Conservation (phyloP, 2,888 invertebrate species). For the Drosophila lacicola region DNA sequence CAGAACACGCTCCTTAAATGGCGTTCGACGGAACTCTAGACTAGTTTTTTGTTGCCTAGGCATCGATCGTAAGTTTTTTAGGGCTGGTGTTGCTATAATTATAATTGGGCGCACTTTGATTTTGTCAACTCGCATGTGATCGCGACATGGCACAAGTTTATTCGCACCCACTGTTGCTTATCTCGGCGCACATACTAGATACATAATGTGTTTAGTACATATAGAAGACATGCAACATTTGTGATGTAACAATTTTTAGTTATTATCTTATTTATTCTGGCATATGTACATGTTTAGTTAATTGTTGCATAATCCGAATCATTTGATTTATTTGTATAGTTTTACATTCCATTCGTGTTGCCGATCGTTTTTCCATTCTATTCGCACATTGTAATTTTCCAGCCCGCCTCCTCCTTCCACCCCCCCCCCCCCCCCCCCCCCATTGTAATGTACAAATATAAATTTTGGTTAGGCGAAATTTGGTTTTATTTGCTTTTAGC, state of each 20-base stretch:
- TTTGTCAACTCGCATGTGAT: constrained; percentile 32
- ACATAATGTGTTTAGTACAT: no score
- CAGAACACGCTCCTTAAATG: constrained; percentile 29
- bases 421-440: no score
- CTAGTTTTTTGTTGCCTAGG: constrained; percentile 45
- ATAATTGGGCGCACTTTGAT: constrained; percentile 54
- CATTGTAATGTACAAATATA: constrained; percentile 48
- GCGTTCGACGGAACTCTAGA: background rate
- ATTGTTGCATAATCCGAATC: background rate
- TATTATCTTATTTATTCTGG: no score
- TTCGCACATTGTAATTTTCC: constrained; percentile 23
- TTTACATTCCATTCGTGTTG: background rate
- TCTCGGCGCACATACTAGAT: background rate
- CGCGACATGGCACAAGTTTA: constrained; percentile 2
- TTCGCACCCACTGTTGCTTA: constrained; percentile 11
- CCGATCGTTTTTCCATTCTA: constrained; percentile 1
- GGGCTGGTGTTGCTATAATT: constrained; percentile 27
- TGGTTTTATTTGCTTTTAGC: constrained; percentile 18
- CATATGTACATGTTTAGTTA: no score
- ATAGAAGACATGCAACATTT: no score
- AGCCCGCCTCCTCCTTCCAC: no score
- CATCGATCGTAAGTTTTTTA: constrained; percentile 3
- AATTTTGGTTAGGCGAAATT: constrained; percentile 11
- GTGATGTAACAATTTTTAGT: no score
- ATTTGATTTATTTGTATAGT: background rate